A percentile compares a stretch with the other conserved stretches of the same genome.
phyloP scores from a whole-genome alignment of 37 sponge, comb jelly and placozoan genomes.

The Eunapius fragilis region DNA sequence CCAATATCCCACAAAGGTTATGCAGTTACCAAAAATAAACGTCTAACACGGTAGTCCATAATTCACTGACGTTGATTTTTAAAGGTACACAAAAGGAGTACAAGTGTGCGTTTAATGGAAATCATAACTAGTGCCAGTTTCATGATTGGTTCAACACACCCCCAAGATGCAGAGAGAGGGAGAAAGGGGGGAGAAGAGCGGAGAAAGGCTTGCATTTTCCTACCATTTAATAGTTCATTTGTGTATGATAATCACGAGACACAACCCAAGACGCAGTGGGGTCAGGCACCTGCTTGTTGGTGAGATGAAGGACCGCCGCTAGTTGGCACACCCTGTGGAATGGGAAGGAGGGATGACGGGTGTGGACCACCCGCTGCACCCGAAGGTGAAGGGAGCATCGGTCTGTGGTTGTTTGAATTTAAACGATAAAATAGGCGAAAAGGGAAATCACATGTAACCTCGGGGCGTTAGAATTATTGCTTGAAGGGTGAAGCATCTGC shows the following conservation, averaged over 20 bases:
- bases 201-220: background rate
- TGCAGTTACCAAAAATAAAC: background rate
- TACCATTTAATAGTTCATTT: background rate
- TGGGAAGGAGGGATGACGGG: conserved; percentile 33
- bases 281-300: conserved; percentile 22
- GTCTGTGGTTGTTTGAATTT: background rate
- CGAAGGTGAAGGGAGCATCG: background rate
- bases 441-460: background rate
- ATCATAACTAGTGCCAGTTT: background rate
- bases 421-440: background rate
- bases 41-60: background rate
- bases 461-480: background rate
- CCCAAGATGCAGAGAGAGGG: conserved; percentile 18
- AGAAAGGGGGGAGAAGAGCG: background rate
- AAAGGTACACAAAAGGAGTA: background rate
- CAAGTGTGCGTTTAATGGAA: background rate
- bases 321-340: background rate
- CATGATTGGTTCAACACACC: background rate
- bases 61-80: background rate
- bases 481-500: background rate
- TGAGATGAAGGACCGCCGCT: background rate
- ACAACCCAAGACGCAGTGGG: background rate
- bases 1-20: background rate
- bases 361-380: background rate
- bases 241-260: background rate